Percentiles rank a stretch among this genome's conserved stretches.
Conservation (phyloP, 2,113 vertebrate species). For the Helogale parvula region DNA sequence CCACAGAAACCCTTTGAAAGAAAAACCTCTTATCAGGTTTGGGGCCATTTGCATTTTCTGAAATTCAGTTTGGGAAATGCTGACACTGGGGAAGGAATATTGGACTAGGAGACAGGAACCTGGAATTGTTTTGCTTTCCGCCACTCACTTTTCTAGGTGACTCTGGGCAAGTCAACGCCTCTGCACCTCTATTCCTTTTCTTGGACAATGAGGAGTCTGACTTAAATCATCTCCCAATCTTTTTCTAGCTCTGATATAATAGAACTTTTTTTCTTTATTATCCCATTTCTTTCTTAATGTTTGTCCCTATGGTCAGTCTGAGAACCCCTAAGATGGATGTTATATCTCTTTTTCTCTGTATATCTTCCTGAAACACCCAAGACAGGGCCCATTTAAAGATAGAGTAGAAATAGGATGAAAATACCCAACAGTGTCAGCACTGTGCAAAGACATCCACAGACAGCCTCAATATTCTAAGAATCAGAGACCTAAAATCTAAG, state of each 20-base stretch:
- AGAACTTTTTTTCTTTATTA: neutral
- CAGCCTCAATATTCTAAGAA: neutral
- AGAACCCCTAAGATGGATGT: neutral
- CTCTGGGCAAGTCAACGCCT: neutral
- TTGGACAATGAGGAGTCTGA: conserved; percentile 20
- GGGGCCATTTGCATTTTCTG: neutral
- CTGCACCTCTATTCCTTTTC: neutral
- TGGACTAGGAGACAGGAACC: neutral
- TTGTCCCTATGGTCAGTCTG: neutral
- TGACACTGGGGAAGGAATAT: neutral
- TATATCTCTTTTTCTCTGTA: neutral
- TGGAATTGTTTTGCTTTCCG: neutral
- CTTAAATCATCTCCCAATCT: neutral
- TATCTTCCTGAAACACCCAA: conserved; percentile 23
- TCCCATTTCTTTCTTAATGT: neutral
- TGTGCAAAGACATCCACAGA: neutral
- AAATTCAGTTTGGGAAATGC: conserved; percentile 21
- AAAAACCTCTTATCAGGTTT: neutral
- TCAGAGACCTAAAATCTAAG: conserved; percentile 35
- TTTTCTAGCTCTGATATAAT: neutral
- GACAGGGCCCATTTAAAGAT: neutral
- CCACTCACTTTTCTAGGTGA: neutral
- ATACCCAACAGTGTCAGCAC: neutral
- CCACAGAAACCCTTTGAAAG: neutral
- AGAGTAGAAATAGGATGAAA: neutral